Evolutionary conservation across 2,113 vertebrate species (phyloP).

Genomic region (Mirounga angustirostris): DNA sequence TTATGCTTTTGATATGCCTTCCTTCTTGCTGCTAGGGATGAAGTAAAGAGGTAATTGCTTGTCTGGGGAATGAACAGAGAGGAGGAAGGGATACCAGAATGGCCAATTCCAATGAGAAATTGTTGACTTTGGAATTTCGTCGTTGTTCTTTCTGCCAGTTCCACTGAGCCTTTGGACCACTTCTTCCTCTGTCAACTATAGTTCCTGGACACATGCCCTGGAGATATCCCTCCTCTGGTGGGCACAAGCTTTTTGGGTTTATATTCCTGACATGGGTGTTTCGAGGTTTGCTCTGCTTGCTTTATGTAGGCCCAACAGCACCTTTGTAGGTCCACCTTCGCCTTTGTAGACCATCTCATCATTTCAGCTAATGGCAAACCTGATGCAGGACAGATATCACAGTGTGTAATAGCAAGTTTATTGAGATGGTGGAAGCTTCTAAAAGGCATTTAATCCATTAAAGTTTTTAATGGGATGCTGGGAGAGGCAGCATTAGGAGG

Average conservation of each 20-base stretch:
- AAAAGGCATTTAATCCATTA: constrained; percentile 34
- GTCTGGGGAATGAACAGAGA: background rate
- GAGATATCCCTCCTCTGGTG: background rate
- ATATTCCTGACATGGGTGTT: background rate
- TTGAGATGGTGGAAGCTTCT: background rate
- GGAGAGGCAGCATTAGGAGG: background rate
- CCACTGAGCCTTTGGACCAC: background rate
- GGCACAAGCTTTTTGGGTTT: background rate
- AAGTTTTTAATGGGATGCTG: background rate
- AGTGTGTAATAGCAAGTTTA: background rate
- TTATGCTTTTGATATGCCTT: background rate
- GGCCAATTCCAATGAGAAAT: background rate
- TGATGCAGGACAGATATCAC: background rate
- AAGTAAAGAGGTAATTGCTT: background rate
- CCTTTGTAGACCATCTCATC: background rate
- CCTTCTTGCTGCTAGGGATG: background rate
- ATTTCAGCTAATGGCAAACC: background rate
- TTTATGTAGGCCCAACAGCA: background rate
- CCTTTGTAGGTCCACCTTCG: background rate
- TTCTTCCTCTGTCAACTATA: background rate
- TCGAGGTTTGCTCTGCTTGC: background rate
- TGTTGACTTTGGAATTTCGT: background rate
- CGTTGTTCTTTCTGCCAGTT: background rate
- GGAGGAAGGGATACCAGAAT: background rate
- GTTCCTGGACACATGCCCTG: background rate